Evolutionary conservation across 2,113 vertebrate genomes (phyloP), one percentile per base, ranked within the genome.

Genomic region (Trinectes maculatus): DNA sequence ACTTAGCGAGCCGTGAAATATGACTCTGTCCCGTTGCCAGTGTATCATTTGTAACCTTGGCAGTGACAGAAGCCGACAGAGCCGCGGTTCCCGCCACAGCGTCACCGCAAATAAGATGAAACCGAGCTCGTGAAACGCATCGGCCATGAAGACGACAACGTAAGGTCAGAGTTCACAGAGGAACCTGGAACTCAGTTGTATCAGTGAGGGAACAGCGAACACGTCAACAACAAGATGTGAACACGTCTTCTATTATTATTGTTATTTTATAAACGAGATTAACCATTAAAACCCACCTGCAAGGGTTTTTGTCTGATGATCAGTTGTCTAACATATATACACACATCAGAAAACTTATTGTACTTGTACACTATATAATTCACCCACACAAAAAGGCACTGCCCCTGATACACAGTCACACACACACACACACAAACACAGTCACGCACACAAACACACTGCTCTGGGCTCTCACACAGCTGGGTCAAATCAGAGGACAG

Each of bases 11-110:
- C 56, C 47, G 0, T 71, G 52, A 71, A 70, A 71, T 55, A 59
- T 2, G 60, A 68, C 26, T 54, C 18, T 33, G 39, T 43, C 44
- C 52, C 12, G 47, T 11, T 34, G 21, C 16, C 4, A 6, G 6
- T 15, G 16, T 40, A 37, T 71, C 25, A 39, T n/a, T 16, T 15
- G 22, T 59, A 72, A 78, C 84, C 62, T 62, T 37, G 67, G 6
- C 1, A 6, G 34, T 52, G 77, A 73, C 67, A 62, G 74, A 52
- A 55, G 49, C 49, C 0, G 0, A 31, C 16, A 0, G 25, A 15
- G 46, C 21, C 39, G 18, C 15, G 29, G 6, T 64, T 68, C n/a
- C 36, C 44, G 28, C 59, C 3, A n/a, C 53, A 29, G 43, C 34
- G 33, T 26, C n/a, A 3, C 16, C 9, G 31, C 55, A 70, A 53